Base-by-base conservation (phyloP, 2,113 vertebrate species). In the Hemiprocne comata region DNA sequence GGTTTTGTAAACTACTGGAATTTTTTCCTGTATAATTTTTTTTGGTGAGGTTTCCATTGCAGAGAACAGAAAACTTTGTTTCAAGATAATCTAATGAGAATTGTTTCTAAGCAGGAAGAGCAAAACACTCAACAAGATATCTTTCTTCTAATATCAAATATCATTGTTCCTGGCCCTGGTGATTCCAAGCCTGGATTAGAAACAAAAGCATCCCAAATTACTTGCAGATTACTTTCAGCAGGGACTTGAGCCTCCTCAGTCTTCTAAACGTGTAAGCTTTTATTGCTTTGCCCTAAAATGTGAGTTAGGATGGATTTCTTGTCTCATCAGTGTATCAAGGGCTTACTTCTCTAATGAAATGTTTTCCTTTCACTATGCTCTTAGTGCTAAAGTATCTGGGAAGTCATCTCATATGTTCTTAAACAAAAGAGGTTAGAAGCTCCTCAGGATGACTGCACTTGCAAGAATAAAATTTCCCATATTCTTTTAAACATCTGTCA, bases 281-380 rank as follows among this genome's bases (percentile, higher is more conserved):
- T 85, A 83, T 54, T 89, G 73, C 58, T 85, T 89, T 84, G 89
- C 86, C 71, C 93, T 85, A n/a, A n/a, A 85, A 87, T 1, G 1
- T 51, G 66, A 69, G 90, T 77, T 83, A 67, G 62, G 71, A 79
- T 75, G 36, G 76, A 65, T 71, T 87, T 75, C 64, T 54, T 51
- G n/a, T 64, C 55, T 81, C 89, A 84, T 83, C 34, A 71, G 34
- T 40, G 66, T 40, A 78, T 87, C 42, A 44, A 54, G 65, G 33
- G 89, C 85, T 92, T 94, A 94, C 16, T 74, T 90, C 65, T 74
- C 50, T 77, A 92, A 96, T 70, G 64, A 93, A 95, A 83, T 73
- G 80, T 69, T 88, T 92, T 85, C 67, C 21, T 71, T 92, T 20
- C n/a, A 51, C 64, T 51, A 25, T 67, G 81, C 11, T 62, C 57